Base-by-base conservation (phyloP, 2,113 vertebrate species). In the Gopherus evgoodei region DNA sequence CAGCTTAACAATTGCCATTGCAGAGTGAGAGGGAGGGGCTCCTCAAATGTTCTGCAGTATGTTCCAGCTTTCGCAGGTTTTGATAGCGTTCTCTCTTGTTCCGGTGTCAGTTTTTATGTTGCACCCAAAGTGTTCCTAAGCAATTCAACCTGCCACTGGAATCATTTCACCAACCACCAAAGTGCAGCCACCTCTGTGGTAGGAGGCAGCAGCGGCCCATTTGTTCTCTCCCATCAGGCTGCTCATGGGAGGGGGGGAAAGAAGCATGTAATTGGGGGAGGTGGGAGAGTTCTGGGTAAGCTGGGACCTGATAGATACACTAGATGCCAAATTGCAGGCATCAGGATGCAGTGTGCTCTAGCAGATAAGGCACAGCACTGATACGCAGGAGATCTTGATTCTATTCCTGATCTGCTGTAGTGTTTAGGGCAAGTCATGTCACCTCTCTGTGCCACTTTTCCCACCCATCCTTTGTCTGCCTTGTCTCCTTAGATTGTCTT, bases 1-100 rank as follows among this genome's bases (percentile, higher is more conserved):
- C 31, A 83, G 90, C 54, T 88, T 88, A 38, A 65, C 75, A 96
- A 91, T 94, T 82, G 84, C 44, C 94, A 59, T 93, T 86, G 91
- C 81, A 83, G 56, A 87, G 86, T 19, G 6, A 25, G 24, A 9
- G 59, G 83, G 87, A 22, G 35, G n/a, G 35, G 25, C 54, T 49
- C 31, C 83, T 81, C 76, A 65, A 90, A 79, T 42, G 47, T 35
- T 84, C 25, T 22, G 59, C 22, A 0, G 3, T 10, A 75, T 24
- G 38, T 42, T 25, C 72, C 72, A 12, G 12, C n/a, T 75, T 75
- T 5, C 21, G 21, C 69, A 10, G 4, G 4, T 17, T 65, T 65
- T 65, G 31, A 65, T 19, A 35, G 62, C 3, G 2, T 8, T 19
- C 31, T 14, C 62, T 35, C 29, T 65, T 65, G 62, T 65, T 65